These are phyloP conservation scores for Andrena dorsata DNA, from an alignment of 2,888 invertebrate genomes.

Conservation along the genomic window DNA sequence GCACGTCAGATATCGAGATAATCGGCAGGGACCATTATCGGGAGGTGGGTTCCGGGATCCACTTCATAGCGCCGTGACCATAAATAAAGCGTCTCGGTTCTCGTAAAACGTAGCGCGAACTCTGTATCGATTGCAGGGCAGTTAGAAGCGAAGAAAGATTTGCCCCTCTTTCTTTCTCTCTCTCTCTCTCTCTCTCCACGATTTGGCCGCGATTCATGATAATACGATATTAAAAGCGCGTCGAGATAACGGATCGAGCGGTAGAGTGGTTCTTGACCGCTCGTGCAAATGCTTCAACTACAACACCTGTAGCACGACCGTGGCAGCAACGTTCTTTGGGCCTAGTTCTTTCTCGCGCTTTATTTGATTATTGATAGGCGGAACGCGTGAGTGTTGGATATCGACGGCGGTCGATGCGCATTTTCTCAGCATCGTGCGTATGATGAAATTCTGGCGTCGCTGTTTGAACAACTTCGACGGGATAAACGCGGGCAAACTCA, in stretches of 20 bases:
- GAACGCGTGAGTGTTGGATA: background rate
- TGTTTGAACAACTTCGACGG: slow-evolving; percentile 39
- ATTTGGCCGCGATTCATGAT: slow-evolving; percentile 1
- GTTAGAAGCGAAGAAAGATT: slow-evolving; percentile 1
- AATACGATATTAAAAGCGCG: slow-evolving; percentile 6
- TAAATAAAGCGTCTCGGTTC: slow-evolving; percentile 35
- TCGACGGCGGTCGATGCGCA: no score
- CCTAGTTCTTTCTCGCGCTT: background rate
- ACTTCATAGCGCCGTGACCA: slow-evolving; percentile 32
- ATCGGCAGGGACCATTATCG: slow-evolving; percentile 63
- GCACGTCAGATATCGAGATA: slow-evolving; percentile 57
- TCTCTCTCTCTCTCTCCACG: background rate
- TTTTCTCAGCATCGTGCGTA: background rate
- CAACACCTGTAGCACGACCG: background rate
- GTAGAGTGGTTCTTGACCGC: background rate
- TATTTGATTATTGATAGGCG: background rate
- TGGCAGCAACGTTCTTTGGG: background rate
- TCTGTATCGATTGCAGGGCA: background rate
- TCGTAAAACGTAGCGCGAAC: background rate
- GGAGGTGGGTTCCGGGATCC: slow-evolving; percentile 45
- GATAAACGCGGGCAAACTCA: slow-evolving; percentile 2
- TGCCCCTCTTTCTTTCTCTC: background rate
- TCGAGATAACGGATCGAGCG: background rate
- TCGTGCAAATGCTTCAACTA: background rate
- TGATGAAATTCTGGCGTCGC: slow-evolving; percentile 28